phyloP scores from a whole-genome alignment of 2,888 invertebrate genomes.

The Oeneis ivallda region DNA sequence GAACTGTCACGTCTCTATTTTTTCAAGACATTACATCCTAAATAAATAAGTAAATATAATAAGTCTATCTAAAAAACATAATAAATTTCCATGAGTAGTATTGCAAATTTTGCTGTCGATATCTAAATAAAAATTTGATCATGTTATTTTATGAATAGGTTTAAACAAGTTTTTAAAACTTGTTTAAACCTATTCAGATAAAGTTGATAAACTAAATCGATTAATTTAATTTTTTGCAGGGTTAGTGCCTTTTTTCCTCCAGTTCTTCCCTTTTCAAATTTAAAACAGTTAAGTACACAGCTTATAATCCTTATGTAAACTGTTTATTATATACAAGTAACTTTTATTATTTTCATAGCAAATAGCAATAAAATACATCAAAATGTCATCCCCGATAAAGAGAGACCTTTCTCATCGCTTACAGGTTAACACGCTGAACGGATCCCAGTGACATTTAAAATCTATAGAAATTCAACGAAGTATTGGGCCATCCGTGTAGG shows the following conservation, averaged over 20 bases:
- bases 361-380: constrained; percentile 25
- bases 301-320: not conserved
- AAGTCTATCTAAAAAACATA: not conserved
- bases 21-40: not conserved
- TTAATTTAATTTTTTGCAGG: not conserved
- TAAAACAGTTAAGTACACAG: not conserved
- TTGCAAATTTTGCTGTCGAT: not conserved
- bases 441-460: constrained; percentile 70
- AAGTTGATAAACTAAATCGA: not conserved
- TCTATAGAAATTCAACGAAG: constrained; percentile 52
- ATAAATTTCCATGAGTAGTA: not conserved
- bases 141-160: not conserved
- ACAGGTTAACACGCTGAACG: constrained; percentile 45
- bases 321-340: constrained; percentile 9
- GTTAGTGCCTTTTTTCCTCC: no score
- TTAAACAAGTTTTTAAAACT: constrained; percentile 9
- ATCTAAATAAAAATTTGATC: not conserved
- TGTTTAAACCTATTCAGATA: no score
- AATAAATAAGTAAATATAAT: no score
- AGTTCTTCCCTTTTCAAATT: not conserved
- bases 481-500: constrained; percentile 46
- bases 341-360: constrained; percentile 13
- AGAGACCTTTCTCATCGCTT: constrained; percentile 35
- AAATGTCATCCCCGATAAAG: constrained; percentile 37
- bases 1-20: not conserved